These are phyloP conservation scores for Drosophila repleta DNA, from an alignment of 1,140 invertebrate genomes.

Conservation along the genomic window DNA sequence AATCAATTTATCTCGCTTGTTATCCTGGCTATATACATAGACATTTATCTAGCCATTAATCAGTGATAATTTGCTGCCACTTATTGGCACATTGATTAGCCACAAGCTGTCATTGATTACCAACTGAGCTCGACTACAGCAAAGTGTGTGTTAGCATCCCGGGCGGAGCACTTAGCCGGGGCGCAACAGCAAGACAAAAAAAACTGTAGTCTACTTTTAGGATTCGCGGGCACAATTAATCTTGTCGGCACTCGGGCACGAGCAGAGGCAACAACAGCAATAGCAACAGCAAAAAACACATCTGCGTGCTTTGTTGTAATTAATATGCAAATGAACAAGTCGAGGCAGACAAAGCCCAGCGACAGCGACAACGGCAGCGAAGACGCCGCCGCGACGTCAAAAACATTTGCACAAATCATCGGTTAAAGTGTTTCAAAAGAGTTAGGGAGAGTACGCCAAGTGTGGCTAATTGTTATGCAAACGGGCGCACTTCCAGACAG, in stretches of 20 bases:
- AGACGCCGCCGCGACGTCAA: slow-evolving; percentile 42
- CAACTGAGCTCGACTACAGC: slow-evolving; percentile 21
- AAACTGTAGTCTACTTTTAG: slow-evolving; percentile 52
- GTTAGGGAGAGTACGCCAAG: slow-evolving; percentile 4
- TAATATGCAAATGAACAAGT: slow-evolving; percentile 70
- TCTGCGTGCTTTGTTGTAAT: slow-evolving; percentile 63
- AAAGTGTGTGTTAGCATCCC: slow-evolving; percentile 19
- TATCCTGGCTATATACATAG: not conserved
- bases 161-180: slow-evolving; percentile 6
- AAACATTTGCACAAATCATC: slow-evolving; percentile 73
- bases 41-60: slow-evolving; percentile 32
- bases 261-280: slow-evolving; percentile 8
- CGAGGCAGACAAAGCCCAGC: slow-evolving; percentile 40
- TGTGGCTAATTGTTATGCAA: slow-evolving; percentile 69
- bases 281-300: slow-evolving; percentile 9
- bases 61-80: slow-evolving; percentile 43
- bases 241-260: slow-evolving; percentile 47
- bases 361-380: slow-evolving; percentile 11
- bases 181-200: not conserved
- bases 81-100: slow-evolving; percentile 49
- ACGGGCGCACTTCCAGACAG: slow-evolving; percentile 40
- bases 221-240: slow-evolving; percentile 49
- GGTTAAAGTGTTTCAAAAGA: slow-evolving; percentile 52
- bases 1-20: slow-evolving; percentile 28
- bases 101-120: slow-evolving; percentile 44